These are phyloP conservation scores for Thumatha senex DNA, from an alignment of 2,888 invertebrate genomes.

Conservation along the genomic window DNA sequence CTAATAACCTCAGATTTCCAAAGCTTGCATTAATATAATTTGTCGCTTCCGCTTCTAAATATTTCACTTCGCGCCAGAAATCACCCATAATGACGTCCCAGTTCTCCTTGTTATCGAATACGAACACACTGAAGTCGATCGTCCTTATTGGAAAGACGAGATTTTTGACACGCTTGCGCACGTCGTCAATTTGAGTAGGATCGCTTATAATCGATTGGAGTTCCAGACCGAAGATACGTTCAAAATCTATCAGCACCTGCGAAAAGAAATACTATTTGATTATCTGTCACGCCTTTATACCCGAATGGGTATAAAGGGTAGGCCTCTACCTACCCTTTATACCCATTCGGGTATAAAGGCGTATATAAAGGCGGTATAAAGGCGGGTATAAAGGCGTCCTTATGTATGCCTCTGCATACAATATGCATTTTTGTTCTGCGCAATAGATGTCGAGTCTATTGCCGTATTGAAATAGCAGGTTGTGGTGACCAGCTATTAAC, in stretches of 20 bases:
- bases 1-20: constrained; percentile 85
- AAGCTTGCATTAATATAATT: constrained; percentile 94
- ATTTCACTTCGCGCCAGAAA: constrained; percentile 89
- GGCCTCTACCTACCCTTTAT: too few species aligned
- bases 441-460: too few species aligned
- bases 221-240: constrained; percentile 94
- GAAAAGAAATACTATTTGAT: constrained; percentile 7
- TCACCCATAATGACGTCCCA: constrained; percentile 93
- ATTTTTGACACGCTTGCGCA: constrained; percentile 90
- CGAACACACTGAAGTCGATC: constrained; percentile 93
- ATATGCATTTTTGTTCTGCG: too few species aligned
- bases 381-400: too few species aligned
- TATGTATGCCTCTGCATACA: too few species aligned
- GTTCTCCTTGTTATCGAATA: constrained; percentile 89
- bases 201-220: constrained; percentile 94
- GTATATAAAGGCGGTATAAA: too few species aligned
- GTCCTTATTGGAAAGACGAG: constrained; percentile 89
- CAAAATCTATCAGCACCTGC: constrained; percentile 92
- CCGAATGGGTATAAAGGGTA: too few species aligned
- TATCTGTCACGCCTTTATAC: too few species aligned
- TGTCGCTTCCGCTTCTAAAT: constrained; percentile 91
- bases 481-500: too few species aligned
- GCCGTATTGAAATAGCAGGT: too few species aligned
- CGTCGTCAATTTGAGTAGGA: constrained; percentile 93
- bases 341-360: too few species aligned